phyloP scores from a whole-genome alignment of 2,113 vertebrate genomes.

The Pelodiscus sinensis region DNA sequence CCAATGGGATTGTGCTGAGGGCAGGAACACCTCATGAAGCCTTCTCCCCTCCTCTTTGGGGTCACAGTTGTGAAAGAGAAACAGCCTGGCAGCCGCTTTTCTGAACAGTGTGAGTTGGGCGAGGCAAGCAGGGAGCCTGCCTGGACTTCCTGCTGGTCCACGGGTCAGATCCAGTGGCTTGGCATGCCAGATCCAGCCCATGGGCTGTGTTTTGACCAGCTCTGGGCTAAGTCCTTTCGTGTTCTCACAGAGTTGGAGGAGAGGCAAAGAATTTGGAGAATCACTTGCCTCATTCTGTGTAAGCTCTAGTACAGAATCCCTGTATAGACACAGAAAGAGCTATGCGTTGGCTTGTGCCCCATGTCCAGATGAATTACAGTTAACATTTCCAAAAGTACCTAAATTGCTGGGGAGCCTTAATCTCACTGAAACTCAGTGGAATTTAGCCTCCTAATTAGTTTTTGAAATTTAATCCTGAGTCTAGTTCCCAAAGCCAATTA shows the following conservation, averaged over 20 bases:
- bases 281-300: not conserved
- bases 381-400: slow-evolving; percentile 5
- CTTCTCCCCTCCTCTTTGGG: no score
- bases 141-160: no score
- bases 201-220: no score
- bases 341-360: not conserved
- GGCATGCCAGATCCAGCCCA: no score
- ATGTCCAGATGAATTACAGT: not conserved
- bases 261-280: not conserved
- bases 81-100: no score
- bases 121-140: no score
- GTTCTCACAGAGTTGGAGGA: not conserved
- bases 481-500: slow-evolving; percentile 27
- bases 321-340: not conserved
- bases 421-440: slow-evolving; percentile 49
- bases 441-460: slow-evolving; percentile 44
- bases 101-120: no score
- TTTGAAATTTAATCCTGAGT: slow-evolving; percentile 42
- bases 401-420: slow-evolving; percentile 43
- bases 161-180: no score
- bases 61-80: no score
- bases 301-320: not conserved
- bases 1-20: no score
- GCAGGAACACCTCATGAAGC: no score
- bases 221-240: not conserved